phyloP scores from a whole-genome alignment of 2,797 vertebrate genomes.

The Acipenser oxyrinchus region DNA sequence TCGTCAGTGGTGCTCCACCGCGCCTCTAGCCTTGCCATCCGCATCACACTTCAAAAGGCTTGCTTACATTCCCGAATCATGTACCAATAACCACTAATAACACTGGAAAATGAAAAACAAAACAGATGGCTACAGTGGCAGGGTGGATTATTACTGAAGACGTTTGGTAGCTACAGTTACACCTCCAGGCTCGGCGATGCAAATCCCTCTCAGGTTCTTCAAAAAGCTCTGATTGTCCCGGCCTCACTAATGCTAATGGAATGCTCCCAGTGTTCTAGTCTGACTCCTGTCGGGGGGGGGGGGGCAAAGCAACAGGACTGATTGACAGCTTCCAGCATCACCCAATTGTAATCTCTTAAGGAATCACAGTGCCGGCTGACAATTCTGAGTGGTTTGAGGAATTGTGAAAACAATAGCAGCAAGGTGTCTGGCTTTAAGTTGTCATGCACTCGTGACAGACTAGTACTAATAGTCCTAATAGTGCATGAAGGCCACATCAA shows the following conservation, averaged over 20 bases:
- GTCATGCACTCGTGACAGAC: no score
- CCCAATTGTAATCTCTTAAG: conserved; percentile 1
- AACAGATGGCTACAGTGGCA: conserved; percentile 74
- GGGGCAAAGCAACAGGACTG: conserved; percentile 13
- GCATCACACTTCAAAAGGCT: conserved; percentile 68
- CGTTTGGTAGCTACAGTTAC: conserved; percentile 59
- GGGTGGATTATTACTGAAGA: conserved; percentile 57
- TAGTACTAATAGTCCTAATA: no score
- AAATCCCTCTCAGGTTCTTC: conserved; percentile 47
- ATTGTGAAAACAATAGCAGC: no score
- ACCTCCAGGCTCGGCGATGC: conserved; percentile 53
- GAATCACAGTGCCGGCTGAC: background rate
- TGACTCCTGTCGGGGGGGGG: conserved; percentile 28
- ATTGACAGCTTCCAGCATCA: background rate
- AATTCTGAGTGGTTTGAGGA: conserved; percentile 25
- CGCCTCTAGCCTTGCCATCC: conserved; percentile 66
- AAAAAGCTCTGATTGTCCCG: conserved; percentile 8
- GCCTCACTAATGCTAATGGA: conserved; percentile 32
- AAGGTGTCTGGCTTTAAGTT: no score
- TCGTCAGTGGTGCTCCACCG: conserved; percentile 59
- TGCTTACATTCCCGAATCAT: conserved; percentile 66
- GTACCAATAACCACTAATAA: conserved; percentile 81
- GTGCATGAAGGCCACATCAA: no score
- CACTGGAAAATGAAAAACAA: conserved; percentile 75
- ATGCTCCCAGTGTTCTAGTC: conserved; percentile 37